A percentile compares a stretch with the other conserved stretches of the same genome.
These are phyloP conservation scores for Prochilodus magdalenae DNA, from an alignment of 2,113 vertebrate species.

Conservation along the genomic window DNA sequence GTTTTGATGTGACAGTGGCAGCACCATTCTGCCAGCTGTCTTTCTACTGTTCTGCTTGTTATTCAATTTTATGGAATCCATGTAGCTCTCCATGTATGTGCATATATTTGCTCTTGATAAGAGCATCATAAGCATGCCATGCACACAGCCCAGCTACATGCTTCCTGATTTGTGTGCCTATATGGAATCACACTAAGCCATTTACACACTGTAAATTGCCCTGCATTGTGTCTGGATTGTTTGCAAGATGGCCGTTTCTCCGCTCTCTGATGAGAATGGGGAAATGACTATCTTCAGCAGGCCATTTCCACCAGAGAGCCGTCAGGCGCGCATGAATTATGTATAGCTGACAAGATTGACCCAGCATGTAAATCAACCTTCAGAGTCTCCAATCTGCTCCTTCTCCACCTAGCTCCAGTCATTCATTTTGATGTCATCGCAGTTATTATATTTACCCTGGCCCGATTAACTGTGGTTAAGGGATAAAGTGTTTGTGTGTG, in stretches of 20 bases:
- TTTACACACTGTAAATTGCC: conserved; percentile 35
- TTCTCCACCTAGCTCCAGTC: conserved; percentile 8
- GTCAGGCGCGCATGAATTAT: conserved; percentile 21
- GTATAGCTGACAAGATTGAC: conserved; percentile 16
- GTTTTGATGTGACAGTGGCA: no score
- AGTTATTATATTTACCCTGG: conserved; percentile 24
- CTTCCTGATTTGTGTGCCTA: not conserved
- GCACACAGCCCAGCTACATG: not conserved
- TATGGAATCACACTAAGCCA: not conserved
- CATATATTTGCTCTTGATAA: not conserved
- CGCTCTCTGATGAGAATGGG: not conserved
- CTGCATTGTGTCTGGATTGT: not conserved
- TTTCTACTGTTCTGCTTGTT: not conserved
- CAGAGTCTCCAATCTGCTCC: conserved; percentile 3
- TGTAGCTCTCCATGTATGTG: not conserved
- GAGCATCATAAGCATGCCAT: not conserved
- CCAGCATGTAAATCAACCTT: conserved; percentile 45
- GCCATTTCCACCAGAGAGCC: not conserved
- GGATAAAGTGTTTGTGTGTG: conserved; percentile 13
- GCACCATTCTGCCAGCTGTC: not conserved
- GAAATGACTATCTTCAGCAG: conserved; percentile 10
- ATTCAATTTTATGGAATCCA: not conserved
- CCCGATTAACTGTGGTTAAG: not conserved
- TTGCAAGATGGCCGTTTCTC: conserved; percentile 4
- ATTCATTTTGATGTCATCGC: conserved; percentile 14